phyloP scores from a whole-genome alignment of 2,113 vertebrate species.

The human (Homo sapiens) region DNA sequence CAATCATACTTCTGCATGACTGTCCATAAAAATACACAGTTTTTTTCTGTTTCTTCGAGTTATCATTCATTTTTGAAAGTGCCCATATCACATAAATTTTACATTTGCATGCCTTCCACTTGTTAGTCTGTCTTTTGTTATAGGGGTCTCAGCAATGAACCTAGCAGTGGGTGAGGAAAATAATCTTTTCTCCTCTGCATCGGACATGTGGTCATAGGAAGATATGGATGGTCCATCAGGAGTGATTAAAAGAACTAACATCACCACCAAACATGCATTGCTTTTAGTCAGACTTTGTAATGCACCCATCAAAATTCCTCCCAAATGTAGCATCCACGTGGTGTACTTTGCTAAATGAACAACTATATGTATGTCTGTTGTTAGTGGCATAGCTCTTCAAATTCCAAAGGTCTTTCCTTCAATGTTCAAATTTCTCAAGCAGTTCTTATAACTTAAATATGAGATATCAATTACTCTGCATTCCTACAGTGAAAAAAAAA shows the following conservation, averaged over 20 bases:
- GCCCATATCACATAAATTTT: not conserved
- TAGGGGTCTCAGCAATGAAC: not conserved
- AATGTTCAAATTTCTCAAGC: constrained; percentile 74
- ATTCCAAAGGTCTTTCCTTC: constrained; percentile 63
- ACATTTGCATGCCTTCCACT: not conserved
- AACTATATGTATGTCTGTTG: not conserved
- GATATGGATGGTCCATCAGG: not conserved
- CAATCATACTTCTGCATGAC: not conserved
- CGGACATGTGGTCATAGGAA: not conserved
- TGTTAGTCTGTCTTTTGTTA: not conserved
- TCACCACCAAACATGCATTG: not conserved
- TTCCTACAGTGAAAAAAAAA: constrained; percentile 58
- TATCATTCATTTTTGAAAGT: not conserved
- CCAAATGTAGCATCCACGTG: not conserved
- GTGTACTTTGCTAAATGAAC: not conserved
- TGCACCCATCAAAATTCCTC: not conserved
- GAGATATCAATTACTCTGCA: constrained; percentile 62
- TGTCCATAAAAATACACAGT: not conserved
- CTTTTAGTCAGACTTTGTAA: not conserved
- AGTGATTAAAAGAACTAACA: not conserved
- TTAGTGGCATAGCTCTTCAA: constrained; percentile 44
- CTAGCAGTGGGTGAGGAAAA: not conserved
- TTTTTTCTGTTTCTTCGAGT: not conserved
- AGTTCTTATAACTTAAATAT: constrained; percentile 77
- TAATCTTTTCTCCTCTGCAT: not conserved